A percentile compares a stretch with the other conserved stretches of the same genome.
phyloP scores from a whole-genome alignment of 1,140 invertebrate species.

The Trinorchestia longiramus region DNA sequence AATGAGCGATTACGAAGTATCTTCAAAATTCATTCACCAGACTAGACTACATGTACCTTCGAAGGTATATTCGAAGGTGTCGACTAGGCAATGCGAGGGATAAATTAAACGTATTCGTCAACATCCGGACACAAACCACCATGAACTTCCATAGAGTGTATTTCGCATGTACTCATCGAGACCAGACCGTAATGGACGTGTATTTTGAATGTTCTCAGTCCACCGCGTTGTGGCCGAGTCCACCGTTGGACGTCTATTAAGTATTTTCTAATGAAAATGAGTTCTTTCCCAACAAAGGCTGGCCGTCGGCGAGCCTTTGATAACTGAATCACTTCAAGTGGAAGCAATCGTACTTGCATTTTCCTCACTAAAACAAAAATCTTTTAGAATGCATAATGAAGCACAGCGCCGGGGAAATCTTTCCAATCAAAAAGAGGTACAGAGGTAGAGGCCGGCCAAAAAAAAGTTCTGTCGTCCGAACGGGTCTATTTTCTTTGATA shows the following conservation, averaged over 20 bases:
- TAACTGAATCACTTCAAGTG: conserved; percentile 54
- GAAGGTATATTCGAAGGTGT: too few species aligned
- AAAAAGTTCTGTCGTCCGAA: conserved; percentile 45
- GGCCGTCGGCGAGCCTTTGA: conserved; percentile 50
- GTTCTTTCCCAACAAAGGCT: conserved; percentile 52
- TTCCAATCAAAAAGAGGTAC: conserved; percentile 55
- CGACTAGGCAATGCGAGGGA: too few species aligned
- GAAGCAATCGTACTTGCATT: conserved; percentile 55
- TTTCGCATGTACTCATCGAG: background rate
- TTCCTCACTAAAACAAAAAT: conserved; percentile 55
- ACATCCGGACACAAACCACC: background rate
- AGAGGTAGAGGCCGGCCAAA: conserved; percentile 35
- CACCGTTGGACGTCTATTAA: background rate
- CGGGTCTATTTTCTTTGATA: conserved; percentile 54
- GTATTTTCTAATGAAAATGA: conserved; percentile 48
- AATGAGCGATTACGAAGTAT: too few species aligned
- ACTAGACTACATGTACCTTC: too few species aligned
- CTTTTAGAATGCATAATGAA: conserved; percentile 55
- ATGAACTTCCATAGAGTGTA: background rate
- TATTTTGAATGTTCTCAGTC: background rate
- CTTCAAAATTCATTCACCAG: too few species aligned
- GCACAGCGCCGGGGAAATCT: conserved; percentile 41
- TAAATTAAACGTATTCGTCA: too few species aligned
- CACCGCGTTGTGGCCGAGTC: background rate
- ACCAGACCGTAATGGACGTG: background rate